Conservation (phyloP, 2,797 vertebrate species). For the Emys orbicularis region DNA sequence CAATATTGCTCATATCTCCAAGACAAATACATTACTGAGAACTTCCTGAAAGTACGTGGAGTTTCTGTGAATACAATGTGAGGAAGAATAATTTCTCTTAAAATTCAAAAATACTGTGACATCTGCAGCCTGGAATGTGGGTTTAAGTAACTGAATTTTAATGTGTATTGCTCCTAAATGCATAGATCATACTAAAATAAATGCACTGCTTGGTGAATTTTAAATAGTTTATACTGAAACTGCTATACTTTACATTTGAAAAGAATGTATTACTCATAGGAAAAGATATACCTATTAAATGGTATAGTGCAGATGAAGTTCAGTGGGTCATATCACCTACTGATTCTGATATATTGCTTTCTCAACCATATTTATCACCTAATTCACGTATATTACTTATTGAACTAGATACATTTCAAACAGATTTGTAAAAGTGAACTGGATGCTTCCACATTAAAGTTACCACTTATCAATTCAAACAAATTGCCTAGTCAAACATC, state of each 20-base stretch:
- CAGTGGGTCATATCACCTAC: background rate
- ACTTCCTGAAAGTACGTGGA: background rate
- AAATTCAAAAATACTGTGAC: background rate
- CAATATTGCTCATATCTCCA: background rate
- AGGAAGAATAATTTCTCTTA: background rate
- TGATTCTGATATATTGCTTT: conserved; percentile 25
- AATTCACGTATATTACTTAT: conserved; percentile 5
- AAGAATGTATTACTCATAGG: background rate
- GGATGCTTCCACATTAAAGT: background rate
- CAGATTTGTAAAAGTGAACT: conserved; percentile 3
- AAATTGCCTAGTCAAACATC: background rate
- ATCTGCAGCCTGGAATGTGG: background rate
- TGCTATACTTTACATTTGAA: conserved; percentile 31
- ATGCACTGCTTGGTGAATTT: background rate
- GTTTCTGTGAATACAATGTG: background rate
- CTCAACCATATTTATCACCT: conserved; percentile 22
- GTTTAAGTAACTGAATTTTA: background rate
- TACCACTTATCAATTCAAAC: background rate
- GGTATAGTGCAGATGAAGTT: background rate
- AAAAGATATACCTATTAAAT: conserved; percentile 8
- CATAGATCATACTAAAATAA: background rate
- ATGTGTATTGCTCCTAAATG: background rate
- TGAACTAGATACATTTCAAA: conserved; percentile 9
- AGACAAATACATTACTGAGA: background rate
- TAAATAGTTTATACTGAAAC: conserved; percentile 11